Evolutionary conservation across 2,113 vertebrate genomes (phyloP).

Genomic region (Pseudopipra pipra): DNA sequence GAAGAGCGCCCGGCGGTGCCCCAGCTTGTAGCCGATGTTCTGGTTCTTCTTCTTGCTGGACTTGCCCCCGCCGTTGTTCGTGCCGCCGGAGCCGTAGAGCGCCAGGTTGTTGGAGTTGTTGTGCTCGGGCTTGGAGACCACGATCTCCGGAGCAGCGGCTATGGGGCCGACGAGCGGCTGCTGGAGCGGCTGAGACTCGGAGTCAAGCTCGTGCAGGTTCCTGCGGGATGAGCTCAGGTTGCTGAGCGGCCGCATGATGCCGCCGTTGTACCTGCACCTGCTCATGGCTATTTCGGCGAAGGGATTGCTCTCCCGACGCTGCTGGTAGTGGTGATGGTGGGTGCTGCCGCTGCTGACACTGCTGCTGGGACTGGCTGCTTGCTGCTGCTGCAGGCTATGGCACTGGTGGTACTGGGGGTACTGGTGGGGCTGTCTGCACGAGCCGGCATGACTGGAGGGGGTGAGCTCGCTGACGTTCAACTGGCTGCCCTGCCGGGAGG

Average conservation of each 20-base stretch:
- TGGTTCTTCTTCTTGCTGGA: constrained; percentile 90
- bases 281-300: constrained; percentile 96
- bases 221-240: constrained; percentile 93
- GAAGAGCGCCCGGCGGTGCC: constrained; percentile 91
- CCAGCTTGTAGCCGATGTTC: constrained; percentile 95
- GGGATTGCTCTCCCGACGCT: constrained; percentile 87
- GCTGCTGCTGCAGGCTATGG: constrained; percentile 71
- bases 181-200: constrained; percentile 91
- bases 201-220: constrained; percentile 93
- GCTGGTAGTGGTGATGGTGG: constrained; percentile 62
- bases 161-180: constrained; percentile 73
- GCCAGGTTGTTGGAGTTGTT: constrained; percentile 89
- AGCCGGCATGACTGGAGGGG: constrained; percentile 92
- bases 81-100: constrained; percentile 82
- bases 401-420: constrained; percentile 73
- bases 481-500: constrained; percentile 85
- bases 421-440: constrained; percentile 80
- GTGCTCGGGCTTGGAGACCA: constrained; percentile 87
- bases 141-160: constrained; percentile 84
- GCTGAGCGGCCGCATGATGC: constrained; percentile 93
- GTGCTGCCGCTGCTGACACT: constrained; percentile 59
- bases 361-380: constrained; percentile 65
- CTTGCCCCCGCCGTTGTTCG: constrained; percentile 77
- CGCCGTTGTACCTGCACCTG: constrained; percentile 98
- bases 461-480: constrained; percentile 87